These are phyloP conservation scores for Parotocinclus haroldoi DNA, from an alignment of 2,797 vertebrate genomes.

Conservation along the genomic window DNA sequence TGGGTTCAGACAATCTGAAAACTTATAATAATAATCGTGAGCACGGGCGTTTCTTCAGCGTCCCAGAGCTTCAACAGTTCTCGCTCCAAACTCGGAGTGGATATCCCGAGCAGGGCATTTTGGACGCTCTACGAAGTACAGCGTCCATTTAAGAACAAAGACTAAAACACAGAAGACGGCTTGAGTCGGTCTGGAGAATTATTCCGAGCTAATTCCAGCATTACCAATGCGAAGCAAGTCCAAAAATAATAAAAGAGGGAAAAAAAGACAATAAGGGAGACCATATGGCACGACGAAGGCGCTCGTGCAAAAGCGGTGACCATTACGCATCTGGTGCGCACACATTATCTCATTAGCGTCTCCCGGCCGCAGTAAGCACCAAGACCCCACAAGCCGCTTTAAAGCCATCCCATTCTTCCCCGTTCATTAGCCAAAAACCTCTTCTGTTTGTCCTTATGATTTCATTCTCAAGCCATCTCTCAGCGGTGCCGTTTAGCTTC, in stretches of 20 bases:
- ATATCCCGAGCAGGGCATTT: no score
- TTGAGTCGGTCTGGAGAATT: no score
- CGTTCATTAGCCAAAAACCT: slow-evolving; percentile 44
- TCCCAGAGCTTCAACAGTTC: no score
- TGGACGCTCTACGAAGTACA: no score
- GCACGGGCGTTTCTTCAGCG: no score
- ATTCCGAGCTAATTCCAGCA: slow-evolving; percentile 3
- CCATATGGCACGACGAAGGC: slow-evolving; percentile 24
- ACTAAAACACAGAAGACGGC: no score
- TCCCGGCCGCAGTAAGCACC: slow-evolving; percentile 32
- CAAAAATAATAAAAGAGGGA: no score
- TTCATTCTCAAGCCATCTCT: slow-evolving; percentile 37
- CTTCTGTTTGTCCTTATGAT: slow-evolving; percentile 44
- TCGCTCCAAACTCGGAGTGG: no score
- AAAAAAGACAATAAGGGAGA: neutral
- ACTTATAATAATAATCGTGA: no score
- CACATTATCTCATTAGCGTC: slow-evolving; percentile 36
- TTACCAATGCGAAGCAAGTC: slow-evolving; percentile 6
- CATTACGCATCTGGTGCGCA: slow-evolving; percentile 31
- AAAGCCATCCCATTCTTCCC: slow-evolving; percentile 34
- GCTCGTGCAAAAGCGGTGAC: slow-evolving; percentile 6
- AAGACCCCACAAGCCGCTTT: slow-evolving; percentile 29
- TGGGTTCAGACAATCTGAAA: no score
- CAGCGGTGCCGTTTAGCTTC: slow-evolving; percentile 45
- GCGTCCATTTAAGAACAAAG: no score